Evolutionary conservation across 2,797 vertebrate genomes (phyloP), one percentile per base, ranked within the genome.

Genomic region (Micromesistius poutassou): DNA sequence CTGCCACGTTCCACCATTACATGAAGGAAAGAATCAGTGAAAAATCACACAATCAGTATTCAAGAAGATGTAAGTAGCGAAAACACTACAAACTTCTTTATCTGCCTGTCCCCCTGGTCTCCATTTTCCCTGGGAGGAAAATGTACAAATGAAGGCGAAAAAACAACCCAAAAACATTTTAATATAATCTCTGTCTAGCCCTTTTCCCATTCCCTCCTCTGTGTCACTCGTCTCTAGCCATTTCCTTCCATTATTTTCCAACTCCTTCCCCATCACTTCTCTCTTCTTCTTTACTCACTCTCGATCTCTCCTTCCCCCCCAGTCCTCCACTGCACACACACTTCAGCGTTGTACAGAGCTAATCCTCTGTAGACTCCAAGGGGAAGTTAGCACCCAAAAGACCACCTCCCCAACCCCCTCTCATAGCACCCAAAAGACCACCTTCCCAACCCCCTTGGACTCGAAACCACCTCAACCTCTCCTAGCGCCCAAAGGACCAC

Each of bases 381-480:
- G n/a, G n/a, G n/a, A n/a, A n/a, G n/a, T n/a, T n/a, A n/a, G n/a
- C n/a, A n/a, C n/a, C n/a, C n/a, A n/a, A n/a, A n/a, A n/a, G n/a
- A n/a, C n/a, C n/a, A n/a, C n/a, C n/a, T n/a, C n/a, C n/a, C n/a
- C n/a, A n/a, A n/a, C n/a, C n/a, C n/a, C n/a, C n/a, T n/a, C n/a
- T n/a, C n/a, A n/a, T n/a, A n/a, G n/a, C n/a, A n/a, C n/a, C n/a
- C n/a, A n/a, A n/a, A n/a, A n/a, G n/a, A n/a, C n/a, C n/a, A n/a
- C n/a, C n/a, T n/a, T n/a, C 79, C 77, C 81, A 2, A n/a, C 50
- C 19, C 50, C 4, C 22, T 6, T 55, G 50, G 50, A 55, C 50
- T 55, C 19, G n/a, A 55, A 55, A 28, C 10, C 70, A 71, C 70
- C 30, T 71, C 30, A 19, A 13, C 28, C 13, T 13, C 30, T 31